Evolutionary conservation across 2,888 invertebrate species (phyloP), one percentile per base, ranked within the genome.

Genomic region (Noctua pronuba): DNA sequence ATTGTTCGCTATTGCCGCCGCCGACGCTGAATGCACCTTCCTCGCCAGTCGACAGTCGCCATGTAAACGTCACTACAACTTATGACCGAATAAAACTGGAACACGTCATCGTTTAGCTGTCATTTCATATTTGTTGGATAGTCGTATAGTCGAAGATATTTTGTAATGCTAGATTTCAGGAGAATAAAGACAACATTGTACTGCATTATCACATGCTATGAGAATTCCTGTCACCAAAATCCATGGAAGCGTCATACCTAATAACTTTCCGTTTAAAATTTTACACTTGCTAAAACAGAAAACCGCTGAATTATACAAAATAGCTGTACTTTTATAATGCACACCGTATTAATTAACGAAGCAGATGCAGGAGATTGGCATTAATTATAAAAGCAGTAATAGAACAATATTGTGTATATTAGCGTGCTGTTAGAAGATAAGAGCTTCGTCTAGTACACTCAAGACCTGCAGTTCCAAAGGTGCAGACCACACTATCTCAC

Each of bases 1-100:
- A 96, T 96, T 96, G 96, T 96, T 96, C 95, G 95, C 95, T 95
- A 95, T 94, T 95, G 93, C 95, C 90, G 91, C 89, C 88, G 90
- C 88, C 84, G 86, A 84, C 88, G 88, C 88, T 85, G 90, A 89
- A 91, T 94, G 93, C 94, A 95, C 93, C 93, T 94, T 92, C 90
- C 87, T 88, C 77, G 86, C 52, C 49, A 73, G 77, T 88, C 80
- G 82, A 41, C 60, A 52, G 81, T 78, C 81, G 73, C 86, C 80
- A 88, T 84, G 81, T 82, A 85, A 69, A 80, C 83, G 85, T 85
- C 86, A 87, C 84, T 77, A 73, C 66, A 77, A 86, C 73, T 83
- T 88, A 85, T 83, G 75, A 21, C 75, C 73, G 70, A 82, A 89
- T 85, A 74, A 77, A 82, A 82, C 68, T 80, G 70, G 73, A 58